Evolutionary conservation across 2,888 invertebrate species (phyloP).

Genomic region (Tolmerus cingulatus): DNA sequence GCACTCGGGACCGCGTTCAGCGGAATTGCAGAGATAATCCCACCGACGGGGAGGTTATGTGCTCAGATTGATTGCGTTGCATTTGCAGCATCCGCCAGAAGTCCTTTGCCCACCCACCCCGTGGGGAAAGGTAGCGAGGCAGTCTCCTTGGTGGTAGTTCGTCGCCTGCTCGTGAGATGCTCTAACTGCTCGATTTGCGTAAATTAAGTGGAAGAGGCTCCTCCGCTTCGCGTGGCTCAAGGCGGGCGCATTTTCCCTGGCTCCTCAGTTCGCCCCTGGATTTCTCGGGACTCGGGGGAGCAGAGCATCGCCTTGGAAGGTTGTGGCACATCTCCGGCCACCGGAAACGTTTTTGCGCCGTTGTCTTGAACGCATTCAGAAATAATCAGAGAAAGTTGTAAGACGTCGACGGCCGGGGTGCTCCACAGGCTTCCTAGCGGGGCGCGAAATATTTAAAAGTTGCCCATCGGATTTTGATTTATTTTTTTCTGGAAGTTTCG

Average conservation of each 20-base stretch:
- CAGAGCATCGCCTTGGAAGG: background rate
- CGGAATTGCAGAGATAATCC: background rate
- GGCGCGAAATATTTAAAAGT: background rate
- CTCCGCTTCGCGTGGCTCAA: background rate
- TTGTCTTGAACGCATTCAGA: background rate
- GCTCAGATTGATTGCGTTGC: background rate
- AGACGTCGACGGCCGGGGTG: background rate
- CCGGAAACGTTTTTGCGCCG: background rate
- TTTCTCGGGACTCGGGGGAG: background rate
- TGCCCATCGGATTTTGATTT: background rate
- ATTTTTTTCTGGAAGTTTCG: background rate
- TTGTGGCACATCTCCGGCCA: background rate
- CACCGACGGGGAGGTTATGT: background rate
- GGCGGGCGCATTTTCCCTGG: background rate
- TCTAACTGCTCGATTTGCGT: background rate
- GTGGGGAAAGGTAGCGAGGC: background rate
- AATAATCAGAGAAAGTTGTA: background rate
- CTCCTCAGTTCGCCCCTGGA: background rate
- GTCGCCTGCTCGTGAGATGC: background rate
- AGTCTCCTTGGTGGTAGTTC: background rate
- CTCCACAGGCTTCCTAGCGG: background rate
- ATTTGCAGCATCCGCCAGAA: background rate
- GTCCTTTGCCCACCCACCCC: background rate
- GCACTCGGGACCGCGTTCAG: background rate
- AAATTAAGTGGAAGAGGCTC: background rate